Conservation (phyloP, 2,113 vertebrate species). For the Brienomyrus longianalis region DNA sequence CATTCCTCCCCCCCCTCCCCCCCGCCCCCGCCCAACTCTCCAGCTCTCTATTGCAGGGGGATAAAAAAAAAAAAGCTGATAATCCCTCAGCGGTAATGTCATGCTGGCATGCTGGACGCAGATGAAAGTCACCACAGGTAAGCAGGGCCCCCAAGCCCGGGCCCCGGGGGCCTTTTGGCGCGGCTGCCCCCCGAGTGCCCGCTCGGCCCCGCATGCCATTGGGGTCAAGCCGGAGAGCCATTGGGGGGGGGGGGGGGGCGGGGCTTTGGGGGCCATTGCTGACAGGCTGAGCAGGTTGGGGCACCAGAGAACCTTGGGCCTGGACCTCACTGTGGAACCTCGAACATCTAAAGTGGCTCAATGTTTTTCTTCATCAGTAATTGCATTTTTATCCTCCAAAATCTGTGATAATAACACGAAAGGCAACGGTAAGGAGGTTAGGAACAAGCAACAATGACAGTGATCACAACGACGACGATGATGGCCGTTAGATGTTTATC, state of each 20-base stretch:
- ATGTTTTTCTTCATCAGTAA: not conserved
- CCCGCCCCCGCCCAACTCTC: slow-evolving; percentile 9
- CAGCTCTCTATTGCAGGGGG: slow-evolving; percentile 33
- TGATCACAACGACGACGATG: not conserved
- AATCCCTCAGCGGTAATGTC: slow-evolving; percentile 21
- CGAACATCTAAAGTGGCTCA: not conserved
- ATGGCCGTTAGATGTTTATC: not conserved
- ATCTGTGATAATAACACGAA: not conserved
- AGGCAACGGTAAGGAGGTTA: not conserved
- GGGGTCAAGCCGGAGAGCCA: slow-evolving; percentile 12
- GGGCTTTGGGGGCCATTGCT: not conserved
- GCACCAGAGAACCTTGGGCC: not conserved
- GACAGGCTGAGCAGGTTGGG: not conserved
- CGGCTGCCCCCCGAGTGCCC: slow-evolving; percentile 47
- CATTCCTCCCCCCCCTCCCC: not conserved
- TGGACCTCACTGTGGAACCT: not conserved
- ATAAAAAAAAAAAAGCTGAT: slow-evolving; percentile 28
- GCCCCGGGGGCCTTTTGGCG: slow-evolving; percentile 28
- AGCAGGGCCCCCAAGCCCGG: slow-evolving; percentile 25
- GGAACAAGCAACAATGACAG: not conserved
- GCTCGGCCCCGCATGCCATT: slow-evolving; percentile 44
- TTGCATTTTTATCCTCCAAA: not conserved
- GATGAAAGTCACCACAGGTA: slow-evolving; percentile 28
- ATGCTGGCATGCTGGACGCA: slow-evolving; percentile 21
- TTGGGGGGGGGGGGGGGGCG: slow-evolving; percentile 9